Percentiles rank a stretch among this genome's conserved stretches.
Conservation (phyloP, 2,113 vertebrate species). For the Zosterops hypoxanthus region DNA sequence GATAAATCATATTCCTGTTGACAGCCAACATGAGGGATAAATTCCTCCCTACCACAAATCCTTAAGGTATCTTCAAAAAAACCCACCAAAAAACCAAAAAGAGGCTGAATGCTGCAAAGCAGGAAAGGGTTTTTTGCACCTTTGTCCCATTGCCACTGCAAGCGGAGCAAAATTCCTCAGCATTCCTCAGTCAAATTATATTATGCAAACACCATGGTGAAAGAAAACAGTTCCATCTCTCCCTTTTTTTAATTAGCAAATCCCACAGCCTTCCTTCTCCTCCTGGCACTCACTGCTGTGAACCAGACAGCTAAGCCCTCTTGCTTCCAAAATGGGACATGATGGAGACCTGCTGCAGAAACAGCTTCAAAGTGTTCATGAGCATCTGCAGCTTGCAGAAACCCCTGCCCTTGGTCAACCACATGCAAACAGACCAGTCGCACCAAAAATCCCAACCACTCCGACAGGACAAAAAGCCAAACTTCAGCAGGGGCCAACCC, state of each 20-base stretch:
- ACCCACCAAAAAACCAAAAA: neutral
- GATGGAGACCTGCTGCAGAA: neutral
- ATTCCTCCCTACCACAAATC: neutral
- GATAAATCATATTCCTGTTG: slow-evolving; percentile 10
- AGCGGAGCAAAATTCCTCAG: neutral
- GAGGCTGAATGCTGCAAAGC: neutral
- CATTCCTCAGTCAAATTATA: neutral
- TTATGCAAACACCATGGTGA: neutral
- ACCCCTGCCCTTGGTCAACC: neutral
- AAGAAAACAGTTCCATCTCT: slow-evolving; percentile 2
- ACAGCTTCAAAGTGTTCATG: rapidly evolving
- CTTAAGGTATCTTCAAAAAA: neutral
- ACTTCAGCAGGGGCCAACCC: neutral
- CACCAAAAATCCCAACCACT: neutral
- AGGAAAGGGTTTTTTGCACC: neutral
- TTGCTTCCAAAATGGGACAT: neutral
- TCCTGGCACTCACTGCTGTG: neutral
- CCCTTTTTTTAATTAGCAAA: neutral
- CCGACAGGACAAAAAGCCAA: neutral
- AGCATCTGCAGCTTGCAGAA: rapidly evolving
- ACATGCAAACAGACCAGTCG: neutral
- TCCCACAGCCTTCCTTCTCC: neutral
- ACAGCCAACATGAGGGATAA: neutral
- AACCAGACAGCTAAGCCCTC: neutral
- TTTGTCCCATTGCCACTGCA: neutral